Conservation (phyloP, 2,113 vertebrate genomes). For the Coracopsis vasa region DNA sequence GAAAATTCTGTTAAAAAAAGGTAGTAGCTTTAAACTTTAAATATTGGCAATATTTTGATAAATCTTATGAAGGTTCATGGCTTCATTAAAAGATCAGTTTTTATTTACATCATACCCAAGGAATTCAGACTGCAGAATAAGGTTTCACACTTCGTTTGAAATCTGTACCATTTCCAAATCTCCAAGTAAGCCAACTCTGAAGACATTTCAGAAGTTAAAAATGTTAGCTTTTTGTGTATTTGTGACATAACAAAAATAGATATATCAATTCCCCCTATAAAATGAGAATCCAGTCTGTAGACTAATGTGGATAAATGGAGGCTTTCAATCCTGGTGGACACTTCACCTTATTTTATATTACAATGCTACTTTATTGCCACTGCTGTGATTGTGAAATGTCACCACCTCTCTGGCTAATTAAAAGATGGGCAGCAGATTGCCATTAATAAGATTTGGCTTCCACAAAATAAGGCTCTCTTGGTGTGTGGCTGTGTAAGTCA, state of each 20-base stretch:
- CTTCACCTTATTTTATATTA: slow-evolving; percentile 4
- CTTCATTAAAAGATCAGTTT: not conserved
- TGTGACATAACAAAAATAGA: not conserved
- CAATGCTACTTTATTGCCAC: slow-evolving; percentile 8
- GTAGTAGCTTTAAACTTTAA: not conserved
- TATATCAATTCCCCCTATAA: not conserved
- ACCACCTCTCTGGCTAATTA: slow-evolving; percentile 55
- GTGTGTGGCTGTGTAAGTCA: slow-evolving; percentile 82
- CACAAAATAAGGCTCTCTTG: slow-evolving; percentile 64
- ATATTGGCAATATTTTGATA: not conserved
- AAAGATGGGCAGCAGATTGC: slow-evolving; percentile 69
- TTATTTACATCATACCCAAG: not conserved
- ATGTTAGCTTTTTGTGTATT: not conserved
- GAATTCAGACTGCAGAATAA: not conserved
- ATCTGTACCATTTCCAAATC: not conserved
- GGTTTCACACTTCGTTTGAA: not conserved
- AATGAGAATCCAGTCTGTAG: not conserved
- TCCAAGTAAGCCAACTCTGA: not conserved
- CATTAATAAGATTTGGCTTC: slow-evolving; percentile 67
- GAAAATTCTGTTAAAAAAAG: not conserved
- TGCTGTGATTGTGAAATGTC: slow-evolving; percentile 34
- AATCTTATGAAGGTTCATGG: not conserved
- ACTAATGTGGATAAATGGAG: not conserved
- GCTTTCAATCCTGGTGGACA: not conserved
- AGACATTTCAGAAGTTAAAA: not conserved